Conservation (phyloP, 2,797 vertebrate species). For the Pagetopsis macropterus region DNA sequence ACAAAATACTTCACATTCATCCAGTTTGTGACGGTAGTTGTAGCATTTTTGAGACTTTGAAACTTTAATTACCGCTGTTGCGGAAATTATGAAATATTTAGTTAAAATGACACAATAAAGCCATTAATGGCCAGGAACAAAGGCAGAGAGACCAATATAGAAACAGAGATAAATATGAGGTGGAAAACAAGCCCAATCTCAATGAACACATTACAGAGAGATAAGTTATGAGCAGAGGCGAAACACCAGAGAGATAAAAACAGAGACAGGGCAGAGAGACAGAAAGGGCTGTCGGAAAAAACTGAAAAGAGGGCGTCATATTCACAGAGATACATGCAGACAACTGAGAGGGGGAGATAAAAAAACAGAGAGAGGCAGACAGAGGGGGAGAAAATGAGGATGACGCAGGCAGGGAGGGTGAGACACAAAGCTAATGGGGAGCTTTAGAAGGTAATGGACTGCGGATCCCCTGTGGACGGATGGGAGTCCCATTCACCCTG, state of each 20-base stretch:
- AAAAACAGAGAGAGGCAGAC: background rate
- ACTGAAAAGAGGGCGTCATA: constrained; percentile 16
- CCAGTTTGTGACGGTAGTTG: too few species aligned
- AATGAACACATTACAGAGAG: constrained; percentile 5
- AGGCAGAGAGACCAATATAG: background rate
- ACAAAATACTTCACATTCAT: too few species aligned
- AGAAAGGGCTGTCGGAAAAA: constrained; percentile 31
- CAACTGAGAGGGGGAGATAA: constrained; percentile 9
- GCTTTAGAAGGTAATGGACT: constrained; percentile 77
- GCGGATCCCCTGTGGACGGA: constrained; percentile 71
- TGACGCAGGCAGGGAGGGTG: constrained; percentile 41
- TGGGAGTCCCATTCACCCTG: constrained; percentile 64
- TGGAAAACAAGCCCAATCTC: background rate
- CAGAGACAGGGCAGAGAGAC: constrained; percentile 19
- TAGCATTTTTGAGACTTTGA: too few species aligned
- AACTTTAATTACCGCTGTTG: too few species aligned
- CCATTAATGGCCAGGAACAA: background rate
- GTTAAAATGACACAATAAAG: background rate
- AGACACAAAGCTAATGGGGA: constrained; percentile 67
- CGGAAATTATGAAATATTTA: background rate
- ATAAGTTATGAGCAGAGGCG: constrained; percentile 16
- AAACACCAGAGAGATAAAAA: constrained; percentile 4
- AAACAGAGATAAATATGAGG: background rate
- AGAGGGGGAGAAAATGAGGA: constrained; percentile 10
- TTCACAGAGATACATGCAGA: constrained; percentile 46